A percentile compares a stretch with the other conserved stretches of the same genome.
Conservation (phyloP, 2,113 vertebrate genomes). For the Perccottus glenii region DNA sequence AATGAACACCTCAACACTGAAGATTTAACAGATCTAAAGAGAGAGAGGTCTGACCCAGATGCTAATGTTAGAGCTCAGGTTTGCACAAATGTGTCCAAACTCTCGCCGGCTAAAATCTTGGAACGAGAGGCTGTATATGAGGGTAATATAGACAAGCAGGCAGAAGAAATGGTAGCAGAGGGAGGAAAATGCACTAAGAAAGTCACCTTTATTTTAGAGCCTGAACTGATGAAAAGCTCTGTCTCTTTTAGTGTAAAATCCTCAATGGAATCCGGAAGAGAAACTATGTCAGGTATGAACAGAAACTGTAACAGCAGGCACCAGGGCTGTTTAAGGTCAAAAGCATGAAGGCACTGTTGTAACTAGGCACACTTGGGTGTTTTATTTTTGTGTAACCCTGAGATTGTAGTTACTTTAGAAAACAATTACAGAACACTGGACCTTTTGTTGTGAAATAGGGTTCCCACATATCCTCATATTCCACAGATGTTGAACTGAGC, state of each 20-base stretch:
- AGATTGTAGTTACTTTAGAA: too few relatives aligned
- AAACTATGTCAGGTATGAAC: constrained; percentile 58
- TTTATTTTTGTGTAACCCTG: too few relatives aligned
- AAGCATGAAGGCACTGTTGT: constrained; percentile 13
- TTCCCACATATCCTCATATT: not conserved
- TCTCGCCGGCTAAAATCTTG: not conserved
- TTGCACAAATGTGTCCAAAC: not conserved
- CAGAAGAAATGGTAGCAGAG: not conserved
- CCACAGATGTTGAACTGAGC: constrained; percentile 43
- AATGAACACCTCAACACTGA: too few relatives aligned
- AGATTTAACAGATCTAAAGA: not conserved
- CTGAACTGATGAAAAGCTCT: constrained; percentile 55
- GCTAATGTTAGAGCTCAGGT: not conserved
- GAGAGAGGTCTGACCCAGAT: not conserved
- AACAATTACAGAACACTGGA: not conserved
- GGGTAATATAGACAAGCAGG: too few relatives aligned
- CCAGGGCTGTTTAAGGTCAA: not conserved
- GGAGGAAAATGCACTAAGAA: constrained; percentile 48
- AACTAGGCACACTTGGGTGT: not conserved
- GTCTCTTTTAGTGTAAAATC: constrained; percentile 28
- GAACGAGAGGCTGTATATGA: not conserved
- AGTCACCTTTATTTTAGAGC: constrained; percentile 65
- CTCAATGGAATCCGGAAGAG: not conserved
- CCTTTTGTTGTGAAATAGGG: not conserved
- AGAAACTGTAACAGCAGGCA: not conserved